phyloP scores from a whole-genome alignment of 2,113 vertebrate genomes.

The Xiphias gladius region DNA sequence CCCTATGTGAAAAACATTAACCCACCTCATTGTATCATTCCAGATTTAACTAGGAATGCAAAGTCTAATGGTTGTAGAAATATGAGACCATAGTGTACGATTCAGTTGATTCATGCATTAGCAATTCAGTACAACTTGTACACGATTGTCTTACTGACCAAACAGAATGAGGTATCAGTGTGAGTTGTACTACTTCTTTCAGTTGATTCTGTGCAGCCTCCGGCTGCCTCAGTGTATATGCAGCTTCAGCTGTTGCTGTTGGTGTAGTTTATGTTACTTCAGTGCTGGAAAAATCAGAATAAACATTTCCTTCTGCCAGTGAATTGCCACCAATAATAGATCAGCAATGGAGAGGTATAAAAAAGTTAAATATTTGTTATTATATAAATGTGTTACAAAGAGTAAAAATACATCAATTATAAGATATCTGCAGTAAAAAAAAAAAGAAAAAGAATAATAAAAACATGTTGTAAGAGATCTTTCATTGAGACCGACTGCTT shows the following conservation, averaged over 20 bases:
- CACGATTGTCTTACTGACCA: neutral
- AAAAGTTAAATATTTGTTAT: neutral
- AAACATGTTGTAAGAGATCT: no score
- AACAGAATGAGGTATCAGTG: neutral
- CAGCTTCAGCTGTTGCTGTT: neutral
- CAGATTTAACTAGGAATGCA: neutral
- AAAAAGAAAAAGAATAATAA: no score
- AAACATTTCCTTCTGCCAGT: neutral
- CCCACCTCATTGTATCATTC: neutral
- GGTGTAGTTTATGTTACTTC: neutral
- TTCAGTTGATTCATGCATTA: constrained; percentile 1
- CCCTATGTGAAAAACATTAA: neutral
- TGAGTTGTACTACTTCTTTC: neutral
- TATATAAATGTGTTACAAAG: neutral
- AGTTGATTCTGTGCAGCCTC: neutral
- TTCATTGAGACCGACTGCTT: no score
- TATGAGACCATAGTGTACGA: neutral
- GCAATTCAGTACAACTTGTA: constrained; percentile 11
- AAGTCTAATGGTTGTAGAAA: constrained; percentile 1
- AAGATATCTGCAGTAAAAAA: no score
- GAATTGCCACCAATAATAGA: no score
- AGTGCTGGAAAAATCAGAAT: no score
- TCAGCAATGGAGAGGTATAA: no score
- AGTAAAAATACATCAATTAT: neutral
- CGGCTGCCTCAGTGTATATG: no score